Percentiles rank a stretch among this genome's conserved stretches.
Evolutionary conservation across 2,113 vertebrate species (phyloP).

Genomic region (Zosterops borbonicus): DNA sequence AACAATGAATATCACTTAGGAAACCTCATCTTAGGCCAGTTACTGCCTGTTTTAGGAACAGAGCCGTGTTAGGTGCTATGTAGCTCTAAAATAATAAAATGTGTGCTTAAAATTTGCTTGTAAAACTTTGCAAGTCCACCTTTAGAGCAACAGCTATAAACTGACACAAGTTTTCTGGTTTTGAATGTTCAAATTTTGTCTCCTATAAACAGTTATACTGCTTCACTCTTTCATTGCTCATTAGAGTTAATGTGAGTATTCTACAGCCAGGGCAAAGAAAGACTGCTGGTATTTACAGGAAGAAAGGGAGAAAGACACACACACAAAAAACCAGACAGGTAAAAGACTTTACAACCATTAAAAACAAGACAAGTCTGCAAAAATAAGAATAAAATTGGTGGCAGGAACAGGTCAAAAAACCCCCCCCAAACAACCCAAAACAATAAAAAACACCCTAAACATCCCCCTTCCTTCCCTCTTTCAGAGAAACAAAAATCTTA

Average conservation of each 20-base stretch:
- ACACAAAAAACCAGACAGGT: constrained; percentile 49
- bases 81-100: background rate
- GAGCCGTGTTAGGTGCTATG: background rate
- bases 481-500: background rate
- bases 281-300: background rate
- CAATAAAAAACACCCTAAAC: background rate
- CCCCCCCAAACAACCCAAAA: background rate
- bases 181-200: background rate
- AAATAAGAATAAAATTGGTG: background rate
- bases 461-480: rapidly evolving
- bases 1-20: background rate
- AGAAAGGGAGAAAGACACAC: constrained; percentile 46
- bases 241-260: background rate
- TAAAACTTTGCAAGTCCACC: background rate
- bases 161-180: background rate
- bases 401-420: background rate
- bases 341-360: constrained; percentile 37
- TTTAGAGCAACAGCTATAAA: background rate
- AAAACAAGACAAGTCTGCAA: constrained; percentile 20
- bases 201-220: background rate
- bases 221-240: background rate
- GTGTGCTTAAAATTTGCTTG: background rate
- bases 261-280: background rate
- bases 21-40: background rate
- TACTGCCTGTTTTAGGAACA: background rate